Base-by-base conservation (phyloP, 37 sponge, comb jelly and placozoan species). In the Crambe crambe region DNA sequence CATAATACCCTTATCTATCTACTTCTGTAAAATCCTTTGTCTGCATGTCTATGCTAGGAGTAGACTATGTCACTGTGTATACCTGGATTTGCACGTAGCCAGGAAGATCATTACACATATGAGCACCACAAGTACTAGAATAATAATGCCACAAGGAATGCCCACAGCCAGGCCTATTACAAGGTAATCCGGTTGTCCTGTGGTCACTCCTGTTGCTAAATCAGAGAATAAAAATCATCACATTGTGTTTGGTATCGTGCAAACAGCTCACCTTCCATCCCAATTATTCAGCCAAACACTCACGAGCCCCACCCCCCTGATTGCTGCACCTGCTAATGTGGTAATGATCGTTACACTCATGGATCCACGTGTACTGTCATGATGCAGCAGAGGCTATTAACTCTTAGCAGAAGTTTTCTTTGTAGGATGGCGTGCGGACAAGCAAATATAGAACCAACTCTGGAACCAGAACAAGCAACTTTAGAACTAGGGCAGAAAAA, bases 121-220 rank as follows among this genome's bases (percentile, higher is more conserved):
- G 62, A 72, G 22, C 8, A 58, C 17, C 0, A 60, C 44, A 32
- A 81, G 44, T 0, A 42, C 43, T 1, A 81, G 8, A n/a, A 81
- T 81, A 43, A 81, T 42, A 21, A 72, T 70, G 23, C 62, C 61
- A 60, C 73, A 58, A 2, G 81, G 81, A 9, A 81, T 71, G 42
- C 81, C 73, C 21, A 72, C 81, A 18, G 61, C 72, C 61, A 81
- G 73, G 0, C 59, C 72, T 30, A 60, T 40, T 3, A 37, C 30
- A 27, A 72, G 43, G 35, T 81, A 72, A 23, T 59, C 39, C 47
- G 27, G 47, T 3, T 41, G 30, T 26, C 31, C 73, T 9, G 69
- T 6, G 27, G 22, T 42, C 26, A 8, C 80, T 22, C 76, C 76
- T 2, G 62, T 62, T 4, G 32, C 74, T 54, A 29, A 2, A 43